Evolutionary conservation across 2,113 vertebrate species (phyloP).

Genomic region (Petroica traversi): DNA sequence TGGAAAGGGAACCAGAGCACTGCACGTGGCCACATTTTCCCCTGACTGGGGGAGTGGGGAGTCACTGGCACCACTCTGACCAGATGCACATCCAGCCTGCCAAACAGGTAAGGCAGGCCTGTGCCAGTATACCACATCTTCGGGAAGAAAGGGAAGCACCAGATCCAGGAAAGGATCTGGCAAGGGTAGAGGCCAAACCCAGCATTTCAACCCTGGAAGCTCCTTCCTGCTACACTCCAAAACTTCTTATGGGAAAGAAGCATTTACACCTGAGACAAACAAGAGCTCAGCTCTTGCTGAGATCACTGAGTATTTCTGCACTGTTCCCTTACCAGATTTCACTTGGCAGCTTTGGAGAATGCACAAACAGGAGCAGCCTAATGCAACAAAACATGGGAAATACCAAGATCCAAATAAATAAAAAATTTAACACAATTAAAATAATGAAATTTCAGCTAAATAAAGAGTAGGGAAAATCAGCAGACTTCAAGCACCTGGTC

Average conservation of each 20-base stretch:
- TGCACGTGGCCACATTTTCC: neutral
- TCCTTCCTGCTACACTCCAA: neutral
- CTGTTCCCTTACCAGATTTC: neutral
- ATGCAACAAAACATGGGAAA: neutral
- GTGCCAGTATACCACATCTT: accelerated
- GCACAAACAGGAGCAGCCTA: neutral
- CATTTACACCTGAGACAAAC: neutral
- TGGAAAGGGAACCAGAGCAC: neutral
- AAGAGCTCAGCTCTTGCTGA: neutral
- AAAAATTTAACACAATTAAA: neutral
- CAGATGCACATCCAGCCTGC: neutral
- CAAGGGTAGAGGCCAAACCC: neutral
- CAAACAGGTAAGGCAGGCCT: neutral
- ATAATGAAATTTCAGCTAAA: neutral
- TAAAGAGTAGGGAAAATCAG: neutral
- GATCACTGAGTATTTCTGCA: neutral
- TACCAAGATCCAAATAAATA: neutral
- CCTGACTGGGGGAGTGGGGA: too few relatives aligned
- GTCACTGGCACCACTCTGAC: neutral
- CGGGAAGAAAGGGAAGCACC: neutral
- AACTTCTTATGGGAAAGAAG: neutral
- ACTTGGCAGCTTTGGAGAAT: neutral
- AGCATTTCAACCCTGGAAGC: neutral
- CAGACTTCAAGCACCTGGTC: neutral
- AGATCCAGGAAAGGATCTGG: neutral